A percentile compares a stretch with the other conserved stretches of the same genome.
phyloP scores from a whole-genome alignment of 2,797 vertebrate species.

The Notolepis coatsorum region DNA sequence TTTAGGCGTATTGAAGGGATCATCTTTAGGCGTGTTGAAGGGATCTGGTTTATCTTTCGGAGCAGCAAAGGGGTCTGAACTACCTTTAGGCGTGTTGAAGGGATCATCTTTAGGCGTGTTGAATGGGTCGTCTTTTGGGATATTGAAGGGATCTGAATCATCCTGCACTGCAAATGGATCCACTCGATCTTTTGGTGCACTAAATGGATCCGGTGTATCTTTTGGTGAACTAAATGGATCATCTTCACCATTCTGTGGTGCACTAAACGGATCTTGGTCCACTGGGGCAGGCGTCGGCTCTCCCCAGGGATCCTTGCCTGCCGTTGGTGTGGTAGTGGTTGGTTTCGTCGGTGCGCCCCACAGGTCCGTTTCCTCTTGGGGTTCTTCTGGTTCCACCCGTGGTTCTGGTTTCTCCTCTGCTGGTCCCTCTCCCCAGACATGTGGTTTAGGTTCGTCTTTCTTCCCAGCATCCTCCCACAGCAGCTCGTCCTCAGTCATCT shows the following conservation, averaged over 20 bases:
- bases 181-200: conserved; percentile 27
- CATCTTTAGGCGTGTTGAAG: conserved; percentile 46
- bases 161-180: too few species aligned
- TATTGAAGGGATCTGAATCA: conserved; percentile 46
- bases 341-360: conserved; percentile 58
- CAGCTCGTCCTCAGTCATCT: conserved; percentile 72
- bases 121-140: neutral
- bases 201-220: conserved; percentile 29
- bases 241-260: conserved; percentile 36
- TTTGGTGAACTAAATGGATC: conserved; percentile 34
- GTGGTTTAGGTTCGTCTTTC: neutral
- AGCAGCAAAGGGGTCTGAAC: conserved; percentile 45
- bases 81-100: conserved; percentile 3
- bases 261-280: conserved; percentile 42
- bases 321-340: conserved; percentile 51
- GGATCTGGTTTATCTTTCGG: conserved; percentile 47
- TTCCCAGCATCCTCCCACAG: conserved; percentile 76
- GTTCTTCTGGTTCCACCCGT: neutral
- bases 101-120: neutral
- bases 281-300: conserved; percentile 34
- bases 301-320: conserved; percentile 79
- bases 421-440: conserved; percentile 49
- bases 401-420: conserved; percentile 20
- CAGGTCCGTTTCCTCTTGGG: conserved; percentile 16
- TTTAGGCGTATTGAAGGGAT: conserved; percentile 43